Evolutionary conservation across 2,113 vertebrate genomes (phyloP).

Genomic region (Corvus moneduloides): DNA sequence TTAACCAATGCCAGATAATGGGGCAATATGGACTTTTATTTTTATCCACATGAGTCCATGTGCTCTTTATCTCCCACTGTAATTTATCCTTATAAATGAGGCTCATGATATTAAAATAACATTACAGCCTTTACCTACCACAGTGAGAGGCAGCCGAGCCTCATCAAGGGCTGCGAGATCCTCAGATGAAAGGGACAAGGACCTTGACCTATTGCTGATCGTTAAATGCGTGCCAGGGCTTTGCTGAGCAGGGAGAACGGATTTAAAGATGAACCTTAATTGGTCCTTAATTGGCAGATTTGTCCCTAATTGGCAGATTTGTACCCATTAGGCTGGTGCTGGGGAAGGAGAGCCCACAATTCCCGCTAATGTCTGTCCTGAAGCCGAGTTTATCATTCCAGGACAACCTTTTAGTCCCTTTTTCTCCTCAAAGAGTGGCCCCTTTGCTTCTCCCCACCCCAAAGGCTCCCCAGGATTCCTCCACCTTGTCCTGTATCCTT

Average conservation of each 20-base stretch:
- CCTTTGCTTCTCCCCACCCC: neutral
- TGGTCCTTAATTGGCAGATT: slow-evolving; percentile 16
- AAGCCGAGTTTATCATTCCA: neutral
- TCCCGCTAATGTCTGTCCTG: neutral
- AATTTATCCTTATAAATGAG: slow-evolving; percentile 62
- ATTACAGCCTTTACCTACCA: slow-evolving; percentile 56
- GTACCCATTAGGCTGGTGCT: neutral
- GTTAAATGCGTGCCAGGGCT: neutral
- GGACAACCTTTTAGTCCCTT: neutral
- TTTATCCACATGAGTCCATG: slow-evolving; percentile 45
- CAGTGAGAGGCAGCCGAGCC: slow-evolving; percentile 15
- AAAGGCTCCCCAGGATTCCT: neutral
- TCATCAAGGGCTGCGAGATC: slow-evolving; percentile 46
- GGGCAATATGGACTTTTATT: slow-evolving; percentile 51
- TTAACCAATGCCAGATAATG: slow-evolving; percentile 61
- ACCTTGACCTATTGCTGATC: neutral
- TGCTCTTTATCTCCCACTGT: slow-evolving; percentile 54
- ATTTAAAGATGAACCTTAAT: slow-evolving; percentile 2
- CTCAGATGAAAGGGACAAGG: slow-evolving; percentile 23
- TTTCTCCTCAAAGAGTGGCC: neutral
- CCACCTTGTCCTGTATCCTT: neutral
- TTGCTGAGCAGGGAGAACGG: neutral
- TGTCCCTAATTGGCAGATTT: slow-evolving; percentile 28
- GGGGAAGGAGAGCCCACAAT: neutral
- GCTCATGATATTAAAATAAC: slow-evolving; percentile 51